Evolutionary conservation across 1,140 invertebrate genomes (phyloP), one percentile per base, ranked within the genome.

Genomic region (Pseudomyrmex gracilis): DNA sequence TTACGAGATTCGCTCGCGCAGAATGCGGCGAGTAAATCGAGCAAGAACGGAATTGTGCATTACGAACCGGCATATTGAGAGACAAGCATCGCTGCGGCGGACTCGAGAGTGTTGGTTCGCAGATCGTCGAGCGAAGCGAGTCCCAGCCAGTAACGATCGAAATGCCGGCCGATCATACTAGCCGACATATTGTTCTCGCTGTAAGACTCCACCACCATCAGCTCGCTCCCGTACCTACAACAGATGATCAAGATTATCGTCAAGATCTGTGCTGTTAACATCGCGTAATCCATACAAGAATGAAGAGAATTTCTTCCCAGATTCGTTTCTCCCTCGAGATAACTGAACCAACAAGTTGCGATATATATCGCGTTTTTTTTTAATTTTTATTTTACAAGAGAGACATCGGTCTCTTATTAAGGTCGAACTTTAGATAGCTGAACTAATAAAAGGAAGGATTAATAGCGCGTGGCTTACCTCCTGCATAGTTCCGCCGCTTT

Each of bases 401-500:
- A n/a, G 8, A 55, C 17, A 53, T 22, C 10, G 68, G 7, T 17
- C 0, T 22, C 10, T 17, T 15, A 13, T 22, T 17, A 13, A 64
- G 64, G 12, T 76, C 12, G 66, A 66, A 43, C 17, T 49, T 53
- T 20, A 34, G 15, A 2, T 24, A 51, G 24, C 8, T 20, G 15
- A 53, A 53, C 4, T 20, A 51, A 64, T 12, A 15, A 76, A 45
- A 64, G 22, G n/a, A 15, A 57, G n/a, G 43, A 70, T 70, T 17
- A 61, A 73, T 84, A 53, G 1, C 34, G 45, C 34, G 17, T 71
- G 43, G 70, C 87, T 96, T 96, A 99, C 98, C 98, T 97, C 95
- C 97, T 97, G 95, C 98, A 98, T 94, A 99, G 95, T 95, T 98
- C 97, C 80, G 97, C 98, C 85, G 98, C 98, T 95, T 98, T 98